Evolutionary conservation across 2,888 invertebrate species (phyloP).

Genomic region (Leptopilina syphax): DNA sequence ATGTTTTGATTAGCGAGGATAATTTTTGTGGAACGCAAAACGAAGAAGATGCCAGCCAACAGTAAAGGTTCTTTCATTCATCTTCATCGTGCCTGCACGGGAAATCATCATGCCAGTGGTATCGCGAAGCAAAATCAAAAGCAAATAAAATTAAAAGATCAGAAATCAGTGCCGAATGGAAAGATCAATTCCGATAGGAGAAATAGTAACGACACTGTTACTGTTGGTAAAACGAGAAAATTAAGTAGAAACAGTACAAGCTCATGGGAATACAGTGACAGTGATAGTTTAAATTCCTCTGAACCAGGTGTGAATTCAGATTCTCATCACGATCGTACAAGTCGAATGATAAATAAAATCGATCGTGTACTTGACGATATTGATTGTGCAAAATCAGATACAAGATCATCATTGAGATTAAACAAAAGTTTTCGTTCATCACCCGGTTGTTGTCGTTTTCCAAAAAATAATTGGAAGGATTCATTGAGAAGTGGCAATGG

Average conservation of each 20-base stretch:
- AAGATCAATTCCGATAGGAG: conserved; percentile 57
- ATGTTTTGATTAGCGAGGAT: conserved; percentile 19
- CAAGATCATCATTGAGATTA: conserved; percentile 14
- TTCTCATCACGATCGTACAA: conserved; percentile 54
- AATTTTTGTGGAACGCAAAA: conserved; percentile 9
- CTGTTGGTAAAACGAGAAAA: conserved; percentile 66
- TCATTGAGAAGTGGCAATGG: conserved; percentile 62
- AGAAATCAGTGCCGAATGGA: conserved; percentile 61
- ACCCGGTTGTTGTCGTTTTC: conserved; percentile 32
- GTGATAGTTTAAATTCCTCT: conserved; percentile 81
- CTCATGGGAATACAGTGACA: conserved; percentile 83
- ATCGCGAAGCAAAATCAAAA: conserved; percentile 78
- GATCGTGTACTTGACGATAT: conserved; percentile 64
- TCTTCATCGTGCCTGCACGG: conserved; percentile 86
- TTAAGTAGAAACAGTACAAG: conserved; percentile 81
- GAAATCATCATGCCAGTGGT: conserved; percentile 87
- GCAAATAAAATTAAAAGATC: conserved; percentile 51
- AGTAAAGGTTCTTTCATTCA: conserved; percentile 76
- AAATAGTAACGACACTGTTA: conserved; percentile 13
- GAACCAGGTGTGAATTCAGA: conserved; percentile 63
- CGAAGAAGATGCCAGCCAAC: conserved; percentile 74
- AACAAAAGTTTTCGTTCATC: conserved; percentile 6
- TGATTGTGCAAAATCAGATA: conserved; percentile 51
- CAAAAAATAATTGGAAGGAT: conserved; percentile 70
- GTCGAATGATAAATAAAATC: conserved; percentile 61